Evolutionary conservation across 2,113 vertebrate species (phyloP).

Genomic region (Phrynosoma platyrhinos): DNA sequence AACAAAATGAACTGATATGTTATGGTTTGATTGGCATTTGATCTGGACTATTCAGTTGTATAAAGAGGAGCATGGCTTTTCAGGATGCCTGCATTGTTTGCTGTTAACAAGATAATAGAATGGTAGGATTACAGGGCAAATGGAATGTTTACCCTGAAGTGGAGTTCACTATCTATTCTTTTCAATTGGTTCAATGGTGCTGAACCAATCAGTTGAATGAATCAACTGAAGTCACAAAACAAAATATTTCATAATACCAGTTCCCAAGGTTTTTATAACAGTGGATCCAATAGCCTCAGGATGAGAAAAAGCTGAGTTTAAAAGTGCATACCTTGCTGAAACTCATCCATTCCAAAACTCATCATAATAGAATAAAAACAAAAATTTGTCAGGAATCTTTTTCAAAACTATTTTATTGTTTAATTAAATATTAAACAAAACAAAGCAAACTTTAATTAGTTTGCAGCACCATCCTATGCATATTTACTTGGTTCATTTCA

Average conservation of each 20-base stretch:
- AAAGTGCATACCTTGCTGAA: not conserved
- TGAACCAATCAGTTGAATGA: not conserved
- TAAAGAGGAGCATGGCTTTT: not conserved
- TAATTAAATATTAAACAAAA: not conserved
- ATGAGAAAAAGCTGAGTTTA: not conserved
- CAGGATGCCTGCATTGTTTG: not conserved
- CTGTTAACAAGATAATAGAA: not conserved
- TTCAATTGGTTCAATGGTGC: not conserved
- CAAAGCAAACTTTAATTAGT: not conserved
- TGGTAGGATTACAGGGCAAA: not conserved
- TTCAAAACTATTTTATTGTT: not conserved
- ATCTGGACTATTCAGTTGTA: not conserved
- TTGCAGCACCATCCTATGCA: not conserved
- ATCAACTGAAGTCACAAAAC: not conserved
- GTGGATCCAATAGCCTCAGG: not conserved
- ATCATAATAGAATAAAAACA: not conserved
- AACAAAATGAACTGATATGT: not conserved
- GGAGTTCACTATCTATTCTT: not conserved
- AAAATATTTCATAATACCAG: not conserved
- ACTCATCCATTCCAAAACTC: not conserved
- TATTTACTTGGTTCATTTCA: not conserved
- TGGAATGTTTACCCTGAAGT: conserved; percentile 18
- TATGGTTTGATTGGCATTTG: not conserved
- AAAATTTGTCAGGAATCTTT: not conserved
- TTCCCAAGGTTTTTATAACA: not conserved